Base-by-base conservation (phyloP, 2,797 vertebrate genomes). In the Lemur catta region DNA sequence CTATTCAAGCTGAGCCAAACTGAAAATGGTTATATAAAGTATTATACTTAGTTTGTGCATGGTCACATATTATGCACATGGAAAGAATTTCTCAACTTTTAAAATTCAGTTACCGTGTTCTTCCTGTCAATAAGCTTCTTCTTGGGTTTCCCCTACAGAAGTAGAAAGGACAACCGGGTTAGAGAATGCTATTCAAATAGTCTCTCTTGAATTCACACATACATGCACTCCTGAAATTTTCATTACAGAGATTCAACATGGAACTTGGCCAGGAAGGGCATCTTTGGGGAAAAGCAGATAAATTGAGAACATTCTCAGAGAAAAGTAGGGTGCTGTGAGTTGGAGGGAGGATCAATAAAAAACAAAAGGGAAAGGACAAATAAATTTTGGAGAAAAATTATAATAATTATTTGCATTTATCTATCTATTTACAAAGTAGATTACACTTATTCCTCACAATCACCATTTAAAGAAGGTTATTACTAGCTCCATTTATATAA, bases 41-140 rank as follows among this genome's bases (percentile, higher is more conserved):
- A 85, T 50, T 12, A 52, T 57, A 71, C 87, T 93, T 76, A 55
- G 28, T 93, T 80, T 87, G 52, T 84, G 22, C 86, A 88, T 10
- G 38, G 84, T n/a, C 88, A 96, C 30, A 69, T 41, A 71, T 1
- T n/a, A 65, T 20, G 75, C 69, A n/a, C 59, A 93, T 82, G 26
- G 67, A 93, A 50, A 94, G 88, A 88, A 95, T 71, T 89, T 81
- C 95, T 96, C 95, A 95, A 91, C 93, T 96, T 92, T 90, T 91
- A 97, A 89, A 96, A 98, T 63, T 57, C 90, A 96, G 96, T 98
- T 98, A 99, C 98, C 98, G 98, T 93, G 97, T 80, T 98, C 95
- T 98, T 95, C 97, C 98, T 97, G 98, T 12, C 78, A 95, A 24
- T 43, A 98, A 92, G 63, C 97, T 98, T 97, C 95, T 98, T 97